phyloP scores from a whole-genome alignment of 30 jellyfish, hydroid and myxozoan genomes.

The Turritopsis dohrnii region DNA sequence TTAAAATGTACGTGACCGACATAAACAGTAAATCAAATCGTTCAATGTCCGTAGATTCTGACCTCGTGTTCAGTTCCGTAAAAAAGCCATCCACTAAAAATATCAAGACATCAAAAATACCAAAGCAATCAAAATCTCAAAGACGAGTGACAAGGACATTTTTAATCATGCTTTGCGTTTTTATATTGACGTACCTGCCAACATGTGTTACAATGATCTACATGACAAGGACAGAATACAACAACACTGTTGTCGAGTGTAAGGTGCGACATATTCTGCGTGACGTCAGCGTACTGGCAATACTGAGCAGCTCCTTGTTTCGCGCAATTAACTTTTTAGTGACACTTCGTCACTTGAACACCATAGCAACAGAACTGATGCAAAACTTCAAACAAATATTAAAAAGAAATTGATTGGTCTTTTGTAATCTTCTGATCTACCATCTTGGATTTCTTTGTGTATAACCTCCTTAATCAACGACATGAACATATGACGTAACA shows the following conservation, averaged over 20 bases:
- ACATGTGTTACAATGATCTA: not conserved
- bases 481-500: too few relatives aligned
- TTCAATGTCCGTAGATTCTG: not conserved
- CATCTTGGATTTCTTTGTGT: too few relatives aligned
- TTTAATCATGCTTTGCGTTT: not conserved
- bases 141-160: not conserved
- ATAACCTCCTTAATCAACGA: too few relatives aligned
- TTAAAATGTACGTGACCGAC: not conserved
- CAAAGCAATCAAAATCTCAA: not conserved
- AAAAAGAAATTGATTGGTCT: not conserved
- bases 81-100: not conserved
- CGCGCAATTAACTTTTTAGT: not conserved
- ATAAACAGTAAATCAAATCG: not conserved
- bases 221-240: not conserved
- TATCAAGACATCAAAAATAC: not conserved
- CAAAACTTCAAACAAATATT: not conserved
- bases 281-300: not conserved
- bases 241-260: not conserved
- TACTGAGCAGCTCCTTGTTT: not conserved
- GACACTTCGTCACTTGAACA: not conserved
- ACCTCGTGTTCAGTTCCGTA: not conserved
- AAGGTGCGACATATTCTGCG: not conserved
- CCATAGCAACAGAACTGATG: not conserved
- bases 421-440: not conserved
- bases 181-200: not conserved